Evolutionary conservation across 2,797 vertebrate species (phyloP), one percentile per base, ranked within the genome.

Genomic region (Lophotriccus pileatus): DNA sequence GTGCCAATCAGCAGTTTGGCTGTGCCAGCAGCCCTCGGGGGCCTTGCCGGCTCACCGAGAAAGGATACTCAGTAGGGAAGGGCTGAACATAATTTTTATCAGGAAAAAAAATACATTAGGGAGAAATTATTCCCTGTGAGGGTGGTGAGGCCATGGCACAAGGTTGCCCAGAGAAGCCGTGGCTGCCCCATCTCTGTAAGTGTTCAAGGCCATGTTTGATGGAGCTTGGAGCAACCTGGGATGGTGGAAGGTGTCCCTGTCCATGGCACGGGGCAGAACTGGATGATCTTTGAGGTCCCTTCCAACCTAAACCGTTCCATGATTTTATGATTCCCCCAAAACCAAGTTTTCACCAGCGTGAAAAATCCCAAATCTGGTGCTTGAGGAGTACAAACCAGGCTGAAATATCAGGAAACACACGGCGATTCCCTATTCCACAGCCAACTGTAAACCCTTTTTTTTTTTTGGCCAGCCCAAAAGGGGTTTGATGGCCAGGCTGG

Each of bases 281-380:
- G 44, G 24, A 21, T 67, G n/a, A 28, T 34, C 5, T 27, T 41
- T 25, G 7, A 27, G 6, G 12, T n/a, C 22, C 12, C 17, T n/a
- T 21, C 50, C 50, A 16, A 27, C 20, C 53, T 44, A 25, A 39
- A 23, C 8, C 6, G 3, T 24, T 23, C 12, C 16, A 25, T 3
- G 5, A 49, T 41, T 23, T 7, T 32, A 32, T 18, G 22, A n/a
- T 53, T 28, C 39, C 14, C 46, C 68, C 32, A 6, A 37, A 46
- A 23, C 12, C 14, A 47, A 10, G 3, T 41, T 39, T 30, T 47
- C 32, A 2, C 20, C 30, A n/a, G 16, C 9, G 8, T 49, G 41
- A 22, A 37, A 64, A 59, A 44, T 0, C 12, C 24, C 16, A 3
- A 4, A 69, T 59, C 44, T 0, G 0, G 1, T 7, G 27, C 43